Evolutionary conservation across 2,113 vertebrate genomes (phyloP).

Genomic region (Mus spicilegus): DNA sequence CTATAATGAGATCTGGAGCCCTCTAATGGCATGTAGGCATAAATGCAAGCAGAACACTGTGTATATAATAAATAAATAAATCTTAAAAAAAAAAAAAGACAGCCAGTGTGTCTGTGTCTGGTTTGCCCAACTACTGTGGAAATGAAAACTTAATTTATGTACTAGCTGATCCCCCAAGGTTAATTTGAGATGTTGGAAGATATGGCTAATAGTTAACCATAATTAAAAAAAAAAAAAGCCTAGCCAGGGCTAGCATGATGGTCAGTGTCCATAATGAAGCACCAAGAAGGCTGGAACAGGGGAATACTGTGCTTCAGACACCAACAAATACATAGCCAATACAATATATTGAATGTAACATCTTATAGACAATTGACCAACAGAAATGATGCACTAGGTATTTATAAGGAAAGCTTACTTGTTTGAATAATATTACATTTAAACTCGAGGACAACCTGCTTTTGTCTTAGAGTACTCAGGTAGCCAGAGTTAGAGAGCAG

Average conservation of each 20-base stretch:
- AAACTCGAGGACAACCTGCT: background rate
- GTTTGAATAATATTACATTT: background rate
- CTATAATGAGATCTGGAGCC: too few species aligned
- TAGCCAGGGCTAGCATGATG: background rate
- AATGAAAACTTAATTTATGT: constrained; percentile 17
- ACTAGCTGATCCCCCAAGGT: background rate
- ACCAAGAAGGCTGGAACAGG: background rate
- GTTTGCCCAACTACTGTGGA: constrained; percentile 25
- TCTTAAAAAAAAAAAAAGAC: too few species aligned
- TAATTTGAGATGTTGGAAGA: constrained; percentile 41
- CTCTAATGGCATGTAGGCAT: too few species aligned
- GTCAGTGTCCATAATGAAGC: background rate
- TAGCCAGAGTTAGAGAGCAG: background rate
- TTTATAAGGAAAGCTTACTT: constrained; percentile 30
- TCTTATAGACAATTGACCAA: background rate
- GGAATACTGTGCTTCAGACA: background rate
- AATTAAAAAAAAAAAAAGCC: background rate
- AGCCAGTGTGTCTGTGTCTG: constrained; percentile 17
- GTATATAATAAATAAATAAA: too few species aligned
- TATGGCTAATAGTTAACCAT: background rate
- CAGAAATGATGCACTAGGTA: background rate
- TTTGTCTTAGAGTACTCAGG: background rate
- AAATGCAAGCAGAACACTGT: too few species aligned
- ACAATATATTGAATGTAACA: background rate
- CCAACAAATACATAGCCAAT: background rate